These are phyloP conservation scores for Saimiri boliviensis DNA, from an alignment of 2,113 vertebrate genomes.

Conservation along the genomic window DNA sequence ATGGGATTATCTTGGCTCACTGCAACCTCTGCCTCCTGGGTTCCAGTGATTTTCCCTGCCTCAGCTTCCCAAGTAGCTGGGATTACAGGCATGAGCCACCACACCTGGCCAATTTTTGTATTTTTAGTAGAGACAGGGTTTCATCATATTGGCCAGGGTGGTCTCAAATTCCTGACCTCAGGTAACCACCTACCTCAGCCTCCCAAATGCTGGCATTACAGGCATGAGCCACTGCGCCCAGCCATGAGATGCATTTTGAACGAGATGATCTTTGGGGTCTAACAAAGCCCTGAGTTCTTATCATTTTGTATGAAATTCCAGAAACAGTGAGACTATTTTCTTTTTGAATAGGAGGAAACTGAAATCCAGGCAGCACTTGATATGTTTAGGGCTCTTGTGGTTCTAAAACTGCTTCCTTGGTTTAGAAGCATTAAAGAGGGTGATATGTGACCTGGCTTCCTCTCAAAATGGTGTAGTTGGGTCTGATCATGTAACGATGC, in stretches of 20 bases:
- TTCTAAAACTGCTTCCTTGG: constrained; percentile 12
- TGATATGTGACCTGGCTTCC: not conserved
- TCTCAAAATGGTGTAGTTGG: not conserved
- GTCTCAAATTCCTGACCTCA: no score
- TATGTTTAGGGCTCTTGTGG: not conserved
- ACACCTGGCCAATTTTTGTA: no score
- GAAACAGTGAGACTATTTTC: not conserved
- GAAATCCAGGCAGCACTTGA: constrained; percentile 28
- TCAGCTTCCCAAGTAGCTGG: no score
- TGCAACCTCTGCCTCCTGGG: no score
- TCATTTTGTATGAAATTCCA: constrained; percentile 36
- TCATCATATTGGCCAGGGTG: no score
- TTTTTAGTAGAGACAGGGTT: no score
- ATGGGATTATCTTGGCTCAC: no score
- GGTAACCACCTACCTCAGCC: no score
- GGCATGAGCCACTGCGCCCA: no score
- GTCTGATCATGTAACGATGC: not conserved
- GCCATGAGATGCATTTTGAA: constrained; percentile 35
- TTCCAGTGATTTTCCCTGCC: no score
- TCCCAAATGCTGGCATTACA: no score
- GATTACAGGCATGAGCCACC: no score
- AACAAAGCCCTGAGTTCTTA: constrained; percentile 24
- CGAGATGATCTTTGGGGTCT: constrained; percentile 30
- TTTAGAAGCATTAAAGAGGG: constrained; percentile 34
- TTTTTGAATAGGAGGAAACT: not conserved